Base-by-base conservation (phyloP, 2,888 invertebrate genomes). In the Lasius platythorax region DNA sequence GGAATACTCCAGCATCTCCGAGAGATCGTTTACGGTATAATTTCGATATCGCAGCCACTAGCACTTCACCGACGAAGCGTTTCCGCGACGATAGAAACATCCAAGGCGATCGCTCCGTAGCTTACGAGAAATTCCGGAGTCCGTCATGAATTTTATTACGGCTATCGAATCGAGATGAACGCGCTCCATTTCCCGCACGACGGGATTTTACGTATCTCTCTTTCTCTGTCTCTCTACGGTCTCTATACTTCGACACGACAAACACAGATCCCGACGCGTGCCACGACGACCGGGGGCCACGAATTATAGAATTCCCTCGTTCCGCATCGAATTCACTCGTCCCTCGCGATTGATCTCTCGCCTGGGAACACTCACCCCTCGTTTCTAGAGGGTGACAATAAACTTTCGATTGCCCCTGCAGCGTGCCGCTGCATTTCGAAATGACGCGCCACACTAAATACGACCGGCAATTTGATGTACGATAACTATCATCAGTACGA, bases 61-160 rank as follows among this genome's bases (percentile, higher is more conserved):
- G 40, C 78, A 78, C 63, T 61, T 64, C 37, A 82, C 74, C 68
- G 74, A 43, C 18, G 33, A 23, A 37, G 23, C 40, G 40, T 18
- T 40, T 81, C 37, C 11, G 12, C 23, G 43, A 64, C 30, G 73
- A 85, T 67, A 63, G 79, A 85, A n/a, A 72, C 63, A 58, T 75
- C 30, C 81, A 23, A 63, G 28, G 1, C 28, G n/a, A 50, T 70
- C 40, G 64, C 50, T 61, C 11, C 70, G 70, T 5, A 37, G 5
- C 0, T 23, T 79, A 1, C 58, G 50, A 56, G 53, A 74, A 82
- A 86, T 87, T 84, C 79, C 85, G 15, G 6, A 43, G 18, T 40
- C 74, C 73, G 4, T 64, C 87, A 87, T 88, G 87, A 87, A 90
- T 91, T 89, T 90, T 88, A 91, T 91, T 88, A 85, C 46, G 68